These are phyloP conservation scores for Lamellibrachia columna DNA, from an alignment of 2,888 invertebrate species.

Conservation along the genomic window DNA sequence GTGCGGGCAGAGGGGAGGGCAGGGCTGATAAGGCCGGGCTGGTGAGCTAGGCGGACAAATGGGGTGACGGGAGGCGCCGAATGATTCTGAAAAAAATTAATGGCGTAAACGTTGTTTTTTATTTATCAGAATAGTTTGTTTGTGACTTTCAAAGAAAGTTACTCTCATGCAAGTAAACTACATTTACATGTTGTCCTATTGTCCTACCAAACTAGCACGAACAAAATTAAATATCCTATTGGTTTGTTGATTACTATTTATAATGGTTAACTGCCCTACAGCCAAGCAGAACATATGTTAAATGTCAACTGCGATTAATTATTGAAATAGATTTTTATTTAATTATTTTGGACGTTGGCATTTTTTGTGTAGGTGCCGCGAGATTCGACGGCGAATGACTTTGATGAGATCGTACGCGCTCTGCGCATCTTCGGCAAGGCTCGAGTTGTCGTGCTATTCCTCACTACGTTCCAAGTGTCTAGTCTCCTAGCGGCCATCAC, in stretches of 20 bases:
- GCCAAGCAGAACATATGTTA: not conserved
- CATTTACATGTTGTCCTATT: not conserved
- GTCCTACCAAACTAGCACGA: not conserved
- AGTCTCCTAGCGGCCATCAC: not conserved
- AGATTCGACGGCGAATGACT: not conserved
- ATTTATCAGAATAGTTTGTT: not conserved
- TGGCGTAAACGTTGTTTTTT: too few relatives aligned
- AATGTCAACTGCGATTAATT: not conserved
- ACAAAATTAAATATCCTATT: not conserved
- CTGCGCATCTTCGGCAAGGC: constrained; percentile 6
- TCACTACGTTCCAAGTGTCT: not conserved
- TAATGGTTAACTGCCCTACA: not conserved
- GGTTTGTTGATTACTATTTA: not conserved
- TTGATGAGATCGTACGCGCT: not conserved
- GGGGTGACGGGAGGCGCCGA: too few relatives aligned
- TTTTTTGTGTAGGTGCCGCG: not conserved
- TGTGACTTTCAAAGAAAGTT: not conserved
- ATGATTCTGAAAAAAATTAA: too few relatives aligned
- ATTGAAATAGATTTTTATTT: too few relatives aligned
- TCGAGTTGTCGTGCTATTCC: not conserved
- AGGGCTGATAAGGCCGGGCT: not conserved
- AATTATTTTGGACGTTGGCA: too few relatives aligned
- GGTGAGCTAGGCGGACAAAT: too few relatives aligned
- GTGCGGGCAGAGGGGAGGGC: not conserved
- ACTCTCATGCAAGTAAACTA: not conserved